Base-by-base conservation (phyloP, 2,797 vertebrate genomes). In the Eulemur mongoz region DNA sequence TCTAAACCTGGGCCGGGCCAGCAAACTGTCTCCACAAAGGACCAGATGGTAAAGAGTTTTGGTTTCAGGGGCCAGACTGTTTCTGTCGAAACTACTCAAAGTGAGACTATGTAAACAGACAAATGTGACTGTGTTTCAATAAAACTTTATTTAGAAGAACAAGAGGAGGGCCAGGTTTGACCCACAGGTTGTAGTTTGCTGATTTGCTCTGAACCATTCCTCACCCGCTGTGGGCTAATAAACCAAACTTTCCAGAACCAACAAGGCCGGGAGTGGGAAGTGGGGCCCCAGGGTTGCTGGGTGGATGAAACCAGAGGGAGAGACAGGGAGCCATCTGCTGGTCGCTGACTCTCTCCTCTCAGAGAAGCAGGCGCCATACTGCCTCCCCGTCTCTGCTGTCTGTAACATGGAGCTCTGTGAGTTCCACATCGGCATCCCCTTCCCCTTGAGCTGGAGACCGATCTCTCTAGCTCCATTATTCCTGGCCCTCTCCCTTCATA, bases 111-210 rank as follows among this genome's bases (percentile, higher is more conserved):
- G 75, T 69, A 50, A 70, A 90, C 45, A 45, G 81, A 72, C 30
- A 61, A 76, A 38, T 43, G 4, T 72, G 73, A 80, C 40, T 45
- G 14, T 45, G 57, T 93, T 75, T 80, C 72, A 91, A 73, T 87
- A 69, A 84, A 91, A 67, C 86, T 94, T 93, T 90, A 73, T 87
- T 88, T 79, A 76, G 73, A 92, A 76, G 78, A 91, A 43, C 65
- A 91, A 50, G 20, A 17, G 0, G 73, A 4, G n/a, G 67, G 89
- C 73, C 65, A 20, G 22, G 1, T 38, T 15, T 8, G 63, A n/a
- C 63, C 30, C 38, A 27, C 7, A 13, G 63, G n/a, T 43, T 30
- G 20, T 30, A 30, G 30, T 67, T 82, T 63, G 76, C 57, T 67
- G 92, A 72, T 12, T 35, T 85, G 45, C 61, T 70, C 82, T 70